Evolutionary conservation across 2,113 vertebrate species (phyloP), one percentile per base, ranked within the genome.

Genomic region (Vidua chalybeata): DNA sequence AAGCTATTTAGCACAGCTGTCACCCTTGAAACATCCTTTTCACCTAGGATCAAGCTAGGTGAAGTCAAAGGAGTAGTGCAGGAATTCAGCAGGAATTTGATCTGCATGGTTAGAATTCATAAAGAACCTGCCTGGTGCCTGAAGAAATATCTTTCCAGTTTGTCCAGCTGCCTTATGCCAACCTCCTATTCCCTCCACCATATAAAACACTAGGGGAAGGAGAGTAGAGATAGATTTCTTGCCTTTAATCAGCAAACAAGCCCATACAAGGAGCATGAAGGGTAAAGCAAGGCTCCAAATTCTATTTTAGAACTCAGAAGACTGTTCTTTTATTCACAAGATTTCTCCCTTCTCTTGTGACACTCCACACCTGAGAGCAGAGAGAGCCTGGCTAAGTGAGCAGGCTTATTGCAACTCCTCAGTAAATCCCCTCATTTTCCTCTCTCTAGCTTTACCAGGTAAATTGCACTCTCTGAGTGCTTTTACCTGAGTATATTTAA

Each of bases 251-350:
- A 58, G 26, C 37, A 64, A 83, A 56, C 20, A 15, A 89, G 69
- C 5, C 6, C 3, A 4, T 10, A 6, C 8, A 23, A 62, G 3
- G 3, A 5, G 8, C 0, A 1, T 21, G 6, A 84, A 61, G 23
- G 24, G 4, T 18, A 80, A 69, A 68, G 5, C 13, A 72, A 85
- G 9, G 13, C 48, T 49, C 7, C 2, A 63, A 64, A 39, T 11
- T 6, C 12, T 54, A 17, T 15, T 56, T 74, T 14, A 3, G 30
- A 43, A 39, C 4, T 79, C 8, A 55, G 4, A 55, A 10, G 17
- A 37, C 24, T 5, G 2, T 48, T 74, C 54, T 48, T 15, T 54
- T 66, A 23, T 28, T 51, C 41, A 23, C 18, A 48, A 12, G 21
- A 37, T 41, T 41, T 31, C 45, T 64, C 18, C 45, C 33, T 48